Evolutionary conservation across 2,888 invertebrate species (phyloP).

Genomic region (Pelosia muscerda): DNA sequence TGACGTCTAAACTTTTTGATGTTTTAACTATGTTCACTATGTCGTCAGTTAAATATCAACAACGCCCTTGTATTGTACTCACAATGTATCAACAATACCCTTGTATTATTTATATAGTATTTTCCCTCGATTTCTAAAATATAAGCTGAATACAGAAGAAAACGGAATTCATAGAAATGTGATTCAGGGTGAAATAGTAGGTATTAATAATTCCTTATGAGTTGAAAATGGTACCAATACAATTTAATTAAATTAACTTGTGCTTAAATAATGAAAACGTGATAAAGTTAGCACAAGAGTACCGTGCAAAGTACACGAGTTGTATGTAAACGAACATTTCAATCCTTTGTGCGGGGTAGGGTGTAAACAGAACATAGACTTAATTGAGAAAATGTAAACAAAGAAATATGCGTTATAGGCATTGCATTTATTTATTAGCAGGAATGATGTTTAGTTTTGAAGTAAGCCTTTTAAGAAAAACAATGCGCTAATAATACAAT

Average conservation of each 20-base stretch:
- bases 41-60: too few species aligned
- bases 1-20: too few species aligned
- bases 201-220: neutral
- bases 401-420: constrained; percentile 69
- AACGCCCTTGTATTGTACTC: neutral
- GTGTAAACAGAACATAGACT: constrained; percentile 81
- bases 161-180: neutral
- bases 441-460: constrained; percentile 16
- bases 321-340: constrained; percentile 72
- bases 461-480: constrained; percentile 10
- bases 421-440: constrained; percentile 44
- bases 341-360: constrained; percentile 68
- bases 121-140: neutral
- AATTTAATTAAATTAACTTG: neutral
- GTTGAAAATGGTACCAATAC: constrained; percentile 7
- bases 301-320: constrained; percentile 28
- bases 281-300: constrained; percentile 22
- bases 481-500: too few species aligned
- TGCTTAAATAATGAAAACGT: constrained; percentile 9
- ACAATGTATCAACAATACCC: neutral
- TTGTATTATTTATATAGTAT: too few species aligned
- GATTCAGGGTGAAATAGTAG: neutral
- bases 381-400: constrained; percentile 84
- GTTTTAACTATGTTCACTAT: too few species aligned
- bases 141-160: neutral